These are phyloP conservation scores for Siniperca obscura DNA, from an alignment of 2,797 vertebrate genomes.

Conservation along the genomic window DNA sequence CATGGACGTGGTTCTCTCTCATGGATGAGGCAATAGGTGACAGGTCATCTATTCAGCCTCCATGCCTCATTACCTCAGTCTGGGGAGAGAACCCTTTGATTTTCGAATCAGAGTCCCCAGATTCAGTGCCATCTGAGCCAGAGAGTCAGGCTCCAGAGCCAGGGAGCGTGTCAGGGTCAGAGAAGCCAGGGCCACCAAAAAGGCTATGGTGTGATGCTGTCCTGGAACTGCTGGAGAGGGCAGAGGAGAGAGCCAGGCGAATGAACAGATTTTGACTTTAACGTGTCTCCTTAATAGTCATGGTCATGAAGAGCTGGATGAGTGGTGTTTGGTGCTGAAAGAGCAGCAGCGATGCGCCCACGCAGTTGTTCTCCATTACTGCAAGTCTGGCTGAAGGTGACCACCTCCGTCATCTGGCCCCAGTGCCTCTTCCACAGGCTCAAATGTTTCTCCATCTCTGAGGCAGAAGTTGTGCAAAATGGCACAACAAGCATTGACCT, in stretches of 20 bases:
- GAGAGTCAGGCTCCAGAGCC: too few relatives aligned
- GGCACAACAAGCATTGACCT: neutral
- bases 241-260: neutral
- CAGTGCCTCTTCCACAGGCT: neutral
- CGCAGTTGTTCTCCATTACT: neutral
- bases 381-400: neutral
- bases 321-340: too few relatives aligned
- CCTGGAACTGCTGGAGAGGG: neutral
- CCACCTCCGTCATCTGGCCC: neutral
- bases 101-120: neutral
- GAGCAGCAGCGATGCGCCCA: neutral
- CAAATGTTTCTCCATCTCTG: neutral
- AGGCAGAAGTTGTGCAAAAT: constrained; percentile 3
- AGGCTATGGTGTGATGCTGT: too few relatives aligned
- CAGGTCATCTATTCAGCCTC: too few relatives aligned
- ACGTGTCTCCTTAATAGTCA: too few relatives aligned
- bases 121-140: neutral
- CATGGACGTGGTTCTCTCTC: too few relatives aligned
- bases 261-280: too few relatives aligned
- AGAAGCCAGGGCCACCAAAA: too few relatives aligned
- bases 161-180: neutral
- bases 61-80: too few relatives aligned
- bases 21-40: too few relatives aligned
- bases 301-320: too few relatives aligned
- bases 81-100: neutral